Base-by-base conservation (phyloP, 2,797 vertebrate species). In the Graptemys geographica region DNA sequence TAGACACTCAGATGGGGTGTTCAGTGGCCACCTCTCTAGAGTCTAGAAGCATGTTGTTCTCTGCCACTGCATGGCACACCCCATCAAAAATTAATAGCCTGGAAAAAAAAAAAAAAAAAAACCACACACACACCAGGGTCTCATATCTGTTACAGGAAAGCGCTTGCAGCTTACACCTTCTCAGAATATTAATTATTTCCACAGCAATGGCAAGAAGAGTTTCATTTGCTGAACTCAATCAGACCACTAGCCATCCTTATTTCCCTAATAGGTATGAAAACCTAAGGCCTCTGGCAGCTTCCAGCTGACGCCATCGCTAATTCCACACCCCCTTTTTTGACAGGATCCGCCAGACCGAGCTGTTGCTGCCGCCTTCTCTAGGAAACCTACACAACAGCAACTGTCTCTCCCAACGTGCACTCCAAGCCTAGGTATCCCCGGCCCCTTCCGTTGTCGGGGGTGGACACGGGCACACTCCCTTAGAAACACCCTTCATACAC, bases 231-330 rank as follows among this genome's bases (percentile, higher is more conserved):
- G 84, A 83, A 56, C 86, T 74, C 55, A 5, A 49, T 31, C 3
- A 81, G 85, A 90, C 88, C 83, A 59, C 91, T 51, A 81, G 69
- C 16, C 84, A 81, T 79, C 94, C 95, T 92, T 89, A 97, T 93
- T 97, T 97, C 96, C 98, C 97, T 98, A 98, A 97, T 97, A 97
- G 97, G 98, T 95, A 96, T 95, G 97, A 96, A 97, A 97, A 92
- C 82, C 96, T 84, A 93, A 76, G 94, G 97, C 96, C 97, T 96
- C 96, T 52, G 90, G 97, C 79, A 95, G 96, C 95, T 96, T 92
- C 97, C 91, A 83, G 96, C 96, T 96, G 96, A 97, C 95, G 96
- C 95, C 97, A 97, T 87, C 90, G 52, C 27, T 81, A 79, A 92
- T 92, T 97, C 96, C 97, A 97, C 98, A 97, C 97, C 95, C 96